These are phyloP conservation scores for Callosobruchus maculatus DNA, from an alignment of 2,888 invertebrate genomes.

Conservation along the genomic window DNA sequence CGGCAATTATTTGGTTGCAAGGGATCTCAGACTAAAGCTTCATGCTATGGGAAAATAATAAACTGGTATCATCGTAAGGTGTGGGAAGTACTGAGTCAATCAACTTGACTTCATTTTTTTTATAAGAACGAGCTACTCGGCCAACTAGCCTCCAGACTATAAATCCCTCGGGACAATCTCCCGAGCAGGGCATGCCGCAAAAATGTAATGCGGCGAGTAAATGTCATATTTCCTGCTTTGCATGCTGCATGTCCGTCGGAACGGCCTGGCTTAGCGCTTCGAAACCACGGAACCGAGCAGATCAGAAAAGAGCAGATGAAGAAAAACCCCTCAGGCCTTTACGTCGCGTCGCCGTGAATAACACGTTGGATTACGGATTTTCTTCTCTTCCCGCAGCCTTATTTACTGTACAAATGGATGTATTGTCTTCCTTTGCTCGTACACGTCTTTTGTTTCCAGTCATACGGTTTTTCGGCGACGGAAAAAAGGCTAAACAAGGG, in stretches of 20 bases:
- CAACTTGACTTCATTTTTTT: no score
- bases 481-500: not conserved
- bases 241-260: constrained; percentile 16
- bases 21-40: no score
- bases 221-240: constrained; percentile 35
- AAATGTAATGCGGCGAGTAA: constrained; percentile 28
- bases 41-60: no score
- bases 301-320: constrained; percentile 17
- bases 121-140: no score
- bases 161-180: not conserved
- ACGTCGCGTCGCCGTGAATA: constrained; percentile 26
- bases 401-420: constrained; percentile 17
- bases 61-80: no score
- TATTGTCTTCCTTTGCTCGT: constrained; percentile 2
- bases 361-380: constrained; percentile 19
- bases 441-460: constrained; percentile 4
- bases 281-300: constrained; percentile 7
- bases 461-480: not conserved
- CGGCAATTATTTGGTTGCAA: no score
- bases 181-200: not conserved
- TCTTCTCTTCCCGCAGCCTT: not conserved
- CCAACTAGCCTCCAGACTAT: not conserved
- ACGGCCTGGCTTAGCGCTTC: constrained; percentile 16
- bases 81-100: no score
- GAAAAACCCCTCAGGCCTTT: constrained; percentile 22